These are phyloP conservation scores for Hoplodrina blanda DNA, from an alignment of 2,888 invertebrate genomes.

Conservation along the genomic window DNA sequence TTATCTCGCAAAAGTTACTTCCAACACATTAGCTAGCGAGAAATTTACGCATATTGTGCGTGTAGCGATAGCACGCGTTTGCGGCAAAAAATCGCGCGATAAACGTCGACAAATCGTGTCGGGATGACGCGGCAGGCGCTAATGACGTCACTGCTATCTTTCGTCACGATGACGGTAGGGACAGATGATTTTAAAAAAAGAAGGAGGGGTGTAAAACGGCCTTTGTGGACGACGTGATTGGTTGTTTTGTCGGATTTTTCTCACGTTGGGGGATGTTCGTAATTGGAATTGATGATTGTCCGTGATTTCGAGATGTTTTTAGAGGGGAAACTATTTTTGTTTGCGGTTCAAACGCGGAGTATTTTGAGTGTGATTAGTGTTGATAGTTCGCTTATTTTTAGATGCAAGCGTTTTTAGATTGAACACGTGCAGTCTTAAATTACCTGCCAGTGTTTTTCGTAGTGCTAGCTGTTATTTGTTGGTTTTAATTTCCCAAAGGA, in stretches of 20 bases:
- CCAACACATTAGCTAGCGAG: conserved; percentile 86
- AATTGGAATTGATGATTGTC: conserved; percentile 89
- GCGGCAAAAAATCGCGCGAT: conserved; percentile 84
- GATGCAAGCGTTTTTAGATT: conserved; percentile 64
- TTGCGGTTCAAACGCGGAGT: conserved; percentile 59
- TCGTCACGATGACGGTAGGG: conserved; percentile 79
- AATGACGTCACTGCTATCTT: conserved; percentile 87
- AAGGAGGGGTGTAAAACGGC: conserved; percentile 70
- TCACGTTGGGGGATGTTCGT: conserved; percentile 84
- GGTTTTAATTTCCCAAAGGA: conserved; percentile 47
- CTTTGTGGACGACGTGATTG: conserved; percentile 83
- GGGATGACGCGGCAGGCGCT: conserved; percentile 84
- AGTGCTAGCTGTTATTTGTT: conserved; percentile 60
- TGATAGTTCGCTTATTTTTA: conserved; percentile 64
- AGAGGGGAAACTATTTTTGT: conserved; percentile 68
- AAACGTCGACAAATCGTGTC: conserved; percentile 89
- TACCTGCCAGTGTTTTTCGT: conserved; percentile 60
- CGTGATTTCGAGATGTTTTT: conserved; percentile 69
- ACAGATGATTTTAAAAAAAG: conserved; percentile 79
- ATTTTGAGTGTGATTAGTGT: conserved; percentile 64
- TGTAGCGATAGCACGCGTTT: conserved; percentile 82
- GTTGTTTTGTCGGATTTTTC: conserved; percentile 86
- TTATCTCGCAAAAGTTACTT: conserved; percentile 86
- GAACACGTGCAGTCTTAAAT: conserved; percentile 67
- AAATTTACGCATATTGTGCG: conserved; percentile 88